Evolutionary conservation across 2,113 vertebrate genomes (phyloP).

Genomic region (Rissa tridactyla): DNA sequence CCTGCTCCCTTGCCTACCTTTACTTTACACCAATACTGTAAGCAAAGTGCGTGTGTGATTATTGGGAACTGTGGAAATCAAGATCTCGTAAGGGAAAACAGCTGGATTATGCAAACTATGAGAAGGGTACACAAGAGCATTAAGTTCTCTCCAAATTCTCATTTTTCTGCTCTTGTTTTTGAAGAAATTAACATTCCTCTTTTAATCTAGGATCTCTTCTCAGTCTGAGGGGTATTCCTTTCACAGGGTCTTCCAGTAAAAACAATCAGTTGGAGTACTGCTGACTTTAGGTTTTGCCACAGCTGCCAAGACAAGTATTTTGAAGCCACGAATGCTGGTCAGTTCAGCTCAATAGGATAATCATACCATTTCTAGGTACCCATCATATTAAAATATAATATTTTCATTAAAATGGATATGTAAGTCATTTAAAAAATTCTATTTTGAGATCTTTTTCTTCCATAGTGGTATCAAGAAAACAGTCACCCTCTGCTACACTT

Average conservation of each 20-base stretch:
- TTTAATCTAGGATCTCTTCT: background rate
- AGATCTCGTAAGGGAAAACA: background rate
- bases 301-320: background rate
- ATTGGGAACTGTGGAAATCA: background rate
- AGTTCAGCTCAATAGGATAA: background rate
- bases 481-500: background rate
- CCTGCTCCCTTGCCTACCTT: background rate
- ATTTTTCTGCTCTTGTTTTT: background rate
- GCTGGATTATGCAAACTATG: background rate
- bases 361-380: background rate
- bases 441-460: background rate
- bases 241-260: background rate
- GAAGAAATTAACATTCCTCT: background rate
- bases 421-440: background rate
- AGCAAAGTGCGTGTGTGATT: accelerated
- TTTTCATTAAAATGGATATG: background rate
- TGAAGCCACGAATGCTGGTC: background rate
- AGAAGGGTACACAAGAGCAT: background rate
- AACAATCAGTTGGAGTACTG: background rate
- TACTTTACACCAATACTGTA: background rate
- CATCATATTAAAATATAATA: background rate
- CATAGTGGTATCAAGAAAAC: background rate
- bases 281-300: background rate
- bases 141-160: background rate
- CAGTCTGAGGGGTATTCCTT: background rate